Percentiles rank a stretch among this genome's conserved stretches.
phyloP scores from a whole-genome alignment of 2,113 vertebrate genomes.

The Antechinus flavipes region DNA sequence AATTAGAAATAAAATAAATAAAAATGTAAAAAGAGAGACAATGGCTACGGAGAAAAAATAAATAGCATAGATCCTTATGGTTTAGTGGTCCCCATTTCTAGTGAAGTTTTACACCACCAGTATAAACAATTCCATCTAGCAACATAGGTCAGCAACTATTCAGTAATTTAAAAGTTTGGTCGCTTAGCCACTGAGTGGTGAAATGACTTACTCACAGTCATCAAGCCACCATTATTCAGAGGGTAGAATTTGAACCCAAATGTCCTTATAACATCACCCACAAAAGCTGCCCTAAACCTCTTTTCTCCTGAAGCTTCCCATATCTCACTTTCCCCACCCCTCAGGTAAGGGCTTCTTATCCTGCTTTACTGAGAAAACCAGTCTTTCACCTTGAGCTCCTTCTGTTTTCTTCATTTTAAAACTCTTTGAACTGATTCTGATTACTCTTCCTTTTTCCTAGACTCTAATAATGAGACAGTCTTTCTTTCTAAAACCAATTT shows the following conservation, averaged over 20 bases:
- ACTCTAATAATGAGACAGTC: not conserved
- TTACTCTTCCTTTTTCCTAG: not conserved
- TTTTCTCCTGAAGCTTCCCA: not conserved
- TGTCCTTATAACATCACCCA: not conserved
- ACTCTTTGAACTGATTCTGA: not conserved
- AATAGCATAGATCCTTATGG: not conserved
- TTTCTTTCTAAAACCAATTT: not conserved
- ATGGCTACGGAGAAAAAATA: not conserved
- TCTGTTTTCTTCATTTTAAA: not conserved
- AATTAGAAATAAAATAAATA: no score
- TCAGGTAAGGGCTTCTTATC: not conserved
- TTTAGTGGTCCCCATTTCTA: not conserved
- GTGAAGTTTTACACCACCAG: not conserved
- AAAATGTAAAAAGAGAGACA: no score
- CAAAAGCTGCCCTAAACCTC: not conserved
- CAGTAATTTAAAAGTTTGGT: not conserved
- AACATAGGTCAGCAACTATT: not conserved
- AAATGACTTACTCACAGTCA: not conserved
- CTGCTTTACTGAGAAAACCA: not conserved
- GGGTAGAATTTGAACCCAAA: not conserved
- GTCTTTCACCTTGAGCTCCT: not conserved
- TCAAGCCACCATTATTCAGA: not conserved
- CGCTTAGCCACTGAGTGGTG: not conserved
- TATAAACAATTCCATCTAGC: not conserved
- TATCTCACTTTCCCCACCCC: not conserved